Evolutionary conservation across 2,797 vertebrate species (phyloP).

Genomic region (Pampus argenteus): DNA sequence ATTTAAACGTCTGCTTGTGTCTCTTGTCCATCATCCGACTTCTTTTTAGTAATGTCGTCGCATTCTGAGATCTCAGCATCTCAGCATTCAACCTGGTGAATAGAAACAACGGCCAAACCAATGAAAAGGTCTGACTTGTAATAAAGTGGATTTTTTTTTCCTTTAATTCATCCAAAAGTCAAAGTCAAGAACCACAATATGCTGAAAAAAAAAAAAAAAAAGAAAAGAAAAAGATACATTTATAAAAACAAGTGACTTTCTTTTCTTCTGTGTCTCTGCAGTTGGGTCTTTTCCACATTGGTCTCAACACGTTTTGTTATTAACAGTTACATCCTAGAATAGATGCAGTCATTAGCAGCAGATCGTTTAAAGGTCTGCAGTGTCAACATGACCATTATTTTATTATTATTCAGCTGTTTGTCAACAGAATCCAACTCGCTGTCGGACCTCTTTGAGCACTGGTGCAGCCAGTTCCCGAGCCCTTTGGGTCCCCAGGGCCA

Average conservation of each 20-base stretch:
- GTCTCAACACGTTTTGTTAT: neutral
- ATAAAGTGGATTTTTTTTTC: no score
- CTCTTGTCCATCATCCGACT: neutral
- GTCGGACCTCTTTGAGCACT: slow-evolving; percentile 87
- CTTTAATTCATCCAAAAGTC: neutral
- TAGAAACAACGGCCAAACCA: no score
- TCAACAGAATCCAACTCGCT: slow-evolving; percentile 90
- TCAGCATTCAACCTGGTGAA: no score
- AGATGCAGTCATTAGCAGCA: slow-evolving; percentile 5
- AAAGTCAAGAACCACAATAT: neutral
- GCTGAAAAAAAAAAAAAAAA: no score
- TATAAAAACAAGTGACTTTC: neutral
- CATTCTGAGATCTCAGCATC: neutral
- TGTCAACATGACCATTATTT: neutral
- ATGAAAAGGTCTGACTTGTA: no score
- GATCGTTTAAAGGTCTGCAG: neutral
- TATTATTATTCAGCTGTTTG: neutral
- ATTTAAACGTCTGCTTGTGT: neutral
- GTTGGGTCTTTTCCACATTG: neutral
- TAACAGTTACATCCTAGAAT: neutral
- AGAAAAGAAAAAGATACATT: neutral
- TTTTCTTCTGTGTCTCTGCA: neutral
- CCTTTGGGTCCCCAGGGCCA: slow-evolving; percentile 83
- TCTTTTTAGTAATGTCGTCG: neutral
- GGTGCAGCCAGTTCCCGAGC: slow-evolving; percentile 89